phyloP scores from a whole-genome alignment of 2,797 vertebrate species.

The Helarctos malayanus region DNA sequence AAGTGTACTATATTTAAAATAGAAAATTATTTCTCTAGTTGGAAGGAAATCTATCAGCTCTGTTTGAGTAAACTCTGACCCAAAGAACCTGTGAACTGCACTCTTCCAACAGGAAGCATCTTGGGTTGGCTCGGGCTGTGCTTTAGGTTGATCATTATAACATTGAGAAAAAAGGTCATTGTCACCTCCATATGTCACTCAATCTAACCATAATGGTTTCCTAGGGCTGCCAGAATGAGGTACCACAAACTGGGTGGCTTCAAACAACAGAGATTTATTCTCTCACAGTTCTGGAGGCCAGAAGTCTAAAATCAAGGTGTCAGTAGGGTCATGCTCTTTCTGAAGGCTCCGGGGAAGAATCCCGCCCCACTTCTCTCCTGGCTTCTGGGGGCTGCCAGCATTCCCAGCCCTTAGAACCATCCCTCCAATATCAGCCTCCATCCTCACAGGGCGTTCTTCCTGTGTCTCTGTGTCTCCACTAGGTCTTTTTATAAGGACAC shows the following conservation, averaged over 20 bases:
- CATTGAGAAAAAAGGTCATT: background rate
- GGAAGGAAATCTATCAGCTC: background rate
- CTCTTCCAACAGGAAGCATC: background rate
- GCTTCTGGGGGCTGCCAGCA: too few species aligned
- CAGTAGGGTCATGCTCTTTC: background rate
- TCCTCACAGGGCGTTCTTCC: accelerated
- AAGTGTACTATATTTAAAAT: background rate
- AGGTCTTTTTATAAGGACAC: background rate
- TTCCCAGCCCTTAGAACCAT: background rate
- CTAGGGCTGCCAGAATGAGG: background rate
- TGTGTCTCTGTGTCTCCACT: background rate
- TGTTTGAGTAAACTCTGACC: background rate
- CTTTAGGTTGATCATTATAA: background rate
- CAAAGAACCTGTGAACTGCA: background rate
- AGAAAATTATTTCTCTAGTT: background rate
- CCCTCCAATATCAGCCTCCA: background rate
- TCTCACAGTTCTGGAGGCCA: background rate
- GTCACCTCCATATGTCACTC: background rate
- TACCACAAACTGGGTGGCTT: background rate
- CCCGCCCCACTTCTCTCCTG: background rate
- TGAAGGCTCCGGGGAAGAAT: background rate
- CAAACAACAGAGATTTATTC: background rate
- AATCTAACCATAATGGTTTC: background rate
- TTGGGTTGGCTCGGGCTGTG: background rate
- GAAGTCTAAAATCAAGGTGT: background rate